These are phyloP conservation scores for Anguilla megastoma DNA, from an alignment of 2,797 vertebrate species.

Conservation along the genomic window DNA sequence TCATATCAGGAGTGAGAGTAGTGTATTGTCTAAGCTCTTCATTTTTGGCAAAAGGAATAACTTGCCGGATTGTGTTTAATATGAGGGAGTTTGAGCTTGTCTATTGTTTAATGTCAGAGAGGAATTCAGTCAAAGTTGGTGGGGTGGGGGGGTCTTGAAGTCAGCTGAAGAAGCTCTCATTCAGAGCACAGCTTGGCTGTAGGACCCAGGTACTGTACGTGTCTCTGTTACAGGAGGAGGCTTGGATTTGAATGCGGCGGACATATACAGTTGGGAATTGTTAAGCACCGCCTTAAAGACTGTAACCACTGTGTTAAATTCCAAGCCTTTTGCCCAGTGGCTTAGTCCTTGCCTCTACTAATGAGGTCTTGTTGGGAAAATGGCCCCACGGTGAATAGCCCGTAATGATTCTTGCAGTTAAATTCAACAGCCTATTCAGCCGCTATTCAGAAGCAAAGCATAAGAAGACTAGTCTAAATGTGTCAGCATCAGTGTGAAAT, in stretches of 20 bases:
- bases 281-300: neutral
- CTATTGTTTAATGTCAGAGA: neutral
- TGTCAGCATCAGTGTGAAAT: neutral
- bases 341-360: neutral
- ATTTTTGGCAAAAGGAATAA: neutral
- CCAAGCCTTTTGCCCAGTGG: constrained; percentile 3
- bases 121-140: neutral
- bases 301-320: constrained; percentile 12
- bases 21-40: neutral
- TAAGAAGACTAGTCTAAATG: neutral
- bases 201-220: neutral
- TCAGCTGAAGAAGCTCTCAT: neutral
- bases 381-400: neutral
- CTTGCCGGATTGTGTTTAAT: neutral
- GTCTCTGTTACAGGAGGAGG: neutral
- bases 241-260: neutral
- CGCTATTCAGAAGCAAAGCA: neutral
- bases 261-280: neutral
- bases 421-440: constrained; percentile 10
- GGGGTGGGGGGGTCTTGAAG: neutral
- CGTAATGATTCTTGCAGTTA: neutral
- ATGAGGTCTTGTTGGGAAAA: neutral
- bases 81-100: neutral
- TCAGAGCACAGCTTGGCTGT: neutral
- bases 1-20: too few species aligned